Base-by-base conservation (phyloP, 2,888 invertebrate genomes). In the Esperia sulphurella region DNA sequence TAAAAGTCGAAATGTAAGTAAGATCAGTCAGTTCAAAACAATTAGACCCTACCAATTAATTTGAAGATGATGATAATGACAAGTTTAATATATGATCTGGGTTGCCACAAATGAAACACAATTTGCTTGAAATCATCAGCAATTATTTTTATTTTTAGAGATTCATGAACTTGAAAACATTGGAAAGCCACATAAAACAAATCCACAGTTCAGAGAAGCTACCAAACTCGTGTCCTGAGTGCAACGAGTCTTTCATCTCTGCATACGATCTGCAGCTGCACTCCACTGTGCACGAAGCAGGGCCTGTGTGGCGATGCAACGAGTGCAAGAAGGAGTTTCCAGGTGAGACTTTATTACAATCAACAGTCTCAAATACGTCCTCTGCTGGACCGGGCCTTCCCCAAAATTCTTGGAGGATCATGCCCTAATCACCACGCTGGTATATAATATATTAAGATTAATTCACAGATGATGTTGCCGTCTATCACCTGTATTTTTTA, bases 211-310 rank as follows among this genome's bases (percentile, higher is more conserved):
- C 46, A 5, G 51, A 47, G n/a, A 57, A 53, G 1, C 39, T 49
- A 1, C 55, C 63, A 0, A 53, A 66, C 49, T 60, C 74, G 0
- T 92, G 92, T 58, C 50, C 51, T 0, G 66, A 84, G 29, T 92
- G 92, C 61, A 79, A 82, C 8, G 75, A 85, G 10, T 69, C 74
- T 0, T 92, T 91, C 57, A 67, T 59, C n/a, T 79, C 83, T 0
- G 80, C 87, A 53, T 73, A 79, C 39, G 92, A 92, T 59, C 71
- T 91, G 14, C 58, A 72, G 29, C 66, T 92, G 38, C 92, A 92
- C 59, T 63, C 70, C 0, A 79, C 88, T 0, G 59, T 91, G 45
- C 91, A 92, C 59, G 54, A 57, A 0, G 68, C 70, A 31, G 77
- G 73, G 4, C 75, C 71, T 0, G 61, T 59, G 14, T 84, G 79